Percentiles rank a stretch among this genome's conserved stretches.
phyloP scores from a whole-genome alignment of 2,797 vertebrate species.

The Heterohyrax brucei region DNA sequence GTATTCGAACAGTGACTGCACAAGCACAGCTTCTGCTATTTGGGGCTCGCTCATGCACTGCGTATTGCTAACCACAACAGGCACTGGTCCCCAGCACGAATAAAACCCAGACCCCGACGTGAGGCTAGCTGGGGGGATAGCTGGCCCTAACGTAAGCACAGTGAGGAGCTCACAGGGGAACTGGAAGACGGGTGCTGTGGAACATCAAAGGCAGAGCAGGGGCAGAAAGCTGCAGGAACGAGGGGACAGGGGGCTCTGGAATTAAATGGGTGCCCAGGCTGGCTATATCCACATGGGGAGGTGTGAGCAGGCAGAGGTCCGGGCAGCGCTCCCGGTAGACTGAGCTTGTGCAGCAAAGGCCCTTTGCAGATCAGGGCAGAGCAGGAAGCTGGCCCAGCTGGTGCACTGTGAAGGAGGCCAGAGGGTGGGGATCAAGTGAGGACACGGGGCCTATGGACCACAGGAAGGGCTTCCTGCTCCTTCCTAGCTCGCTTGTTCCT shows the following conservation, averaged over 20 bases:
- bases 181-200: rapidly evolving
- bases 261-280: rapidly evolving
- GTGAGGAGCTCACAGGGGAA: rapidly evolving
- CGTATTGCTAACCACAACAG: not conserved
- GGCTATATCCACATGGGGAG: too few species aligned
- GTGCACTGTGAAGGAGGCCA: rapidly evolving
- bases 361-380: rapidly evolving
- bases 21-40: not conserved
- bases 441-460: rapidly evolving
- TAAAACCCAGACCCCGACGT: not conserved
- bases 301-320: rapidly evolving
- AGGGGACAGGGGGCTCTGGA: not conserved
- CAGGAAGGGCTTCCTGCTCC: not conserved
- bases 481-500: too few species aligned
- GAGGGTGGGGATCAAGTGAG: not conserved
- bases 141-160: rapidly evolving
- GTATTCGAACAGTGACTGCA: not conserved
- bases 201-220: not conserved
- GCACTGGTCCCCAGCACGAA: rapidly evolving
- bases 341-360: not conserved
- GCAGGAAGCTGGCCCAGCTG: rapidly evolving
- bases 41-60: not conserved
- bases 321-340: rapidly evolving
- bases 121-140: not conserved
- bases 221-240: rapidly evolving